Conservation (phyloP, 2,888 invertebrate genomes). For the Meteorus colon region DNA sequence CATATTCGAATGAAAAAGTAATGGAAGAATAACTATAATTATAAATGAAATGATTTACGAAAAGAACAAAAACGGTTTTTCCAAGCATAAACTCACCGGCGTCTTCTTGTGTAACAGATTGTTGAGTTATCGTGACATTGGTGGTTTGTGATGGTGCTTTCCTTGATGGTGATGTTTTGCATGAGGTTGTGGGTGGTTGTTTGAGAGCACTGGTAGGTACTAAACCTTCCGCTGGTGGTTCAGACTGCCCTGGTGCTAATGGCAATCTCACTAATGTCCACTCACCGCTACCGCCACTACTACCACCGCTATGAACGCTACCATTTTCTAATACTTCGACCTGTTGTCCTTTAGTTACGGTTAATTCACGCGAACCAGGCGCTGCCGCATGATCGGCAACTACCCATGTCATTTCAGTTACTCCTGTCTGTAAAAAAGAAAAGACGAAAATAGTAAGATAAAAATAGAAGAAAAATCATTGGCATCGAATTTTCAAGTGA, state of each 20-base stretch:
- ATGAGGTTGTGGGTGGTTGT: constrained; percentile 79
- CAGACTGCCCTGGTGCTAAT: constrained; percentile 74
- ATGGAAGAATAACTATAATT: background rate
- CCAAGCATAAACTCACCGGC: constrained; percentile 66
- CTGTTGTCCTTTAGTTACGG: constrained; percentile 92
- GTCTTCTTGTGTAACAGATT: constrained; percentile 66
- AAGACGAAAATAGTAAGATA: constrained; percentile 24
- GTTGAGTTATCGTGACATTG: constrained; percentile 59
- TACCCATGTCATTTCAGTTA: constrained; percentile 93
- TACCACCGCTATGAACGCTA: constrained; percentile 70
- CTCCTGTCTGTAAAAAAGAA: constrained; percentile 78
- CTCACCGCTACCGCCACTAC: constrained; percentile 58
- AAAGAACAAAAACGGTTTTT: background rate
- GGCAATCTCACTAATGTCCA: constrained; percentile 75
- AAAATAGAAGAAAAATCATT: background rate
- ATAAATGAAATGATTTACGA: background rate
- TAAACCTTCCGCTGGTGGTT: constrained; percentile 83
- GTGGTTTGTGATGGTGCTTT: constrained; percentile 63
- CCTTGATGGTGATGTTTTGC: constrained; percentile 76
- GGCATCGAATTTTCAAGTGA: too few species aligned
- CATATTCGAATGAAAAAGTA: background rate
- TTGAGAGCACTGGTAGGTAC: constrained; percentile 87
- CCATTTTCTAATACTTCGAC: constrained; percentile 92
- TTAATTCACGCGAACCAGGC: constrained; percentile 84
- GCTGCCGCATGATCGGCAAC: constrained; percentile 89